phyloP scores from a whole-genome alignment of 2,797 vertebrate genomes.

The Lycodopsis pacificus region DNA sequence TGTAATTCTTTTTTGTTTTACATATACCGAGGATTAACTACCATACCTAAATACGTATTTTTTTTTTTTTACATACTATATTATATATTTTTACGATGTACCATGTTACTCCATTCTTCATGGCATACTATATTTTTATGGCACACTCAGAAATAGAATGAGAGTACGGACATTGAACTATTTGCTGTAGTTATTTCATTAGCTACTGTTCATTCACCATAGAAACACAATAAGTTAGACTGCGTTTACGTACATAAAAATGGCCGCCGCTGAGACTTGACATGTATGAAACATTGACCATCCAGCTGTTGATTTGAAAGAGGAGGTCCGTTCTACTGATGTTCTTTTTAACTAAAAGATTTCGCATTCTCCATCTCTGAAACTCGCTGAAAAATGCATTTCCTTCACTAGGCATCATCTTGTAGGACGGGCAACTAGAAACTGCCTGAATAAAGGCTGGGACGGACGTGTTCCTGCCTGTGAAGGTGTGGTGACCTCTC shows the following conservation, averaged over 20 bases:
- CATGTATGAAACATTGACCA: too few relatives aligned
- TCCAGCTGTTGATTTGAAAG: not conserved
- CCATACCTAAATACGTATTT: too few relatives aligned
- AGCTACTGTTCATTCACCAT: not conserved
- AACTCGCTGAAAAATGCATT: not conserved
- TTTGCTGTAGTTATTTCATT: too few relatives aligned
- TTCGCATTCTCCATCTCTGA: not conserved
- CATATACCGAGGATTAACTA: too few relatives aligned
- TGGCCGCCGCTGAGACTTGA: not conserved
- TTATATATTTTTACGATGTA: too few relatives aligned
- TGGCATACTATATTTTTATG: too few relatives aligned
- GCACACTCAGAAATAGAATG: too few relatives aligned
- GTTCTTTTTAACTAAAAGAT: not conserved
- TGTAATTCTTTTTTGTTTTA: too few relatives aligned
- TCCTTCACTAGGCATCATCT: constrained; percentile 61
- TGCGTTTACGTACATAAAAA: not conserved
- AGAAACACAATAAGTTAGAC: not conserved
- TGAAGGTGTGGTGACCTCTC: constrained; percentile 65
- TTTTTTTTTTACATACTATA: too few relatives aligned
- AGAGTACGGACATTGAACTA: too few relatives aligned
- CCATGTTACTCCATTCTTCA: too few relatives aligned
- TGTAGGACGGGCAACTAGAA: constrained; percentile 64
- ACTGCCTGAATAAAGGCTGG: constrained; percentile 77
- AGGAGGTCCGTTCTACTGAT: not conserved
- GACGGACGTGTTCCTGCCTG: constrained; percentile 74